phyloP scores from a whole-genome alignment of 2,113 vertebrate genomes.

The Scomber colias region DNA sequence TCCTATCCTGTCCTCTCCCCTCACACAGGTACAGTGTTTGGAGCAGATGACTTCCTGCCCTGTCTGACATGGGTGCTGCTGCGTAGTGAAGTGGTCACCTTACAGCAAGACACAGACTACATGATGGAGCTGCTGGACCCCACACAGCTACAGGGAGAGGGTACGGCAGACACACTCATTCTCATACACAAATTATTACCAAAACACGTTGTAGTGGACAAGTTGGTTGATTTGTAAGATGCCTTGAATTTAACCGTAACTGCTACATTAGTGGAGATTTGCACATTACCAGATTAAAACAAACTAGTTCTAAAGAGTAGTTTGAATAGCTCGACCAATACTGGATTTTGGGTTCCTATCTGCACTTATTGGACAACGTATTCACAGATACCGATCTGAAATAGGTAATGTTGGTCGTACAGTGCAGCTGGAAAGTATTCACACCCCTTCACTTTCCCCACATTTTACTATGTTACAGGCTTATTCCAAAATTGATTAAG shows the following conservation, averaged over 20 bases:
- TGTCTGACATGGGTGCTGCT: constrained; percentile 90
- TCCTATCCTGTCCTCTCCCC: neutral
- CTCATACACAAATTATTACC: neutral
- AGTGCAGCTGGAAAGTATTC: no score
- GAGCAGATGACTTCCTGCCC: constrained; percentile 92
- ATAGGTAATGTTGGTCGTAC: no score
- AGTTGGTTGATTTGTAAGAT: neutral
- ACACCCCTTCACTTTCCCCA: no score
- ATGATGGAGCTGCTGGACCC: constrained; percentile 94
- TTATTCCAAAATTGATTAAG: no score
- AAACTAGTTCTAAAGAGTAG: neutral
- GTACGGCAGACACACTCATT: constrained; percentile 65
- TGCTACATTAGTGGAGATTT: no score
- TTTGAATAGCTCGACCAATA: no score
- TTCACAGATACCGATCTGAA: no score
- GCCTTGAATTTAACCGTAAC: no score
- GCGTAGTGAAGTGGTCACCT: constrained; percentile 84
- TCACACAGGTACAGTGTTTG: constrained; percentile 83
- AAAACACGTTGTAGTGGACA: neutral
- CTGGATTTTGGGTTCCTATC: no score
- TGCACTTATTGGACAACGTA: no score
- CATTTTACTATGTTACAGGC: no score
- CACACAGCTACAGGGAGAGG: constrained; percentile 89
- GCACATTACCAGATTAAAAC: no score
- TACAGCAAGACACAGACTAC: constrained; percentile 91